phyloP scores from a whole-genome alignment of 2,113 vertebrate genomes.

The Periophthalmus modestus region DNA sequence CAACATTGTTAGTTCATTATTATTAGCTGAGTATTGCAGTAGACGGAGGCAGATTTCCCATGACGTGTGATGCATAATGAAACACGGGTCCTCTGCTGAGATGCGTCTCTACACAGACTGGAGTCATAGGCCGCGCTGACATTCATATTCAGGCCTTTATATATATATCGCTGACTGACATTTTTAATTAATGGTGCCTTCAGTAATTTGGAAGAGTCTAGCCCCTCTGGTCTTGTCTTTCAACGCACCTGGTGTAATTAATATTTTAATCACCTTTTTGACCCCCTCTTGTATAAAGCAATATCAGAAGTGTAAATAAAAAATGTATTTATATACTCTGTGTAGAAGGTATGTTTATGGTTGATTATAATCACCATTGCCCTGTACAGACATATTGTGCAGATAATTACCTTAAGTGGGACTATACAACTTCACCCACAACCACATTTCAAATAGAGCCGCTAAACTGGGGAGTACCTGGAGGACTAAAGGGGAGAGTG shows the following conservation, averaged over 20 bases:
- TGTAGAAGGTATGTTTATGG: too few relatives aligned
- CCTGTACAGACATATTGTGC: too few relatives aligned
- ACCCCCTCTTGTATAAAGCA: background rate
- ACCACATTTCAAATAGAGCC: too few relatives aligned
- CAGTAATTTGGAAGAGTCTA: background rate
- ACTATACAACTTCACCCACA: too few relatives aligned
- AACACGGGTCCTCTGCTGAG: background rate
- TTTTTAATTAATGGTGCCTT: background rate
- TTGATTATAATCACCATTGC: too few relatives aligned
- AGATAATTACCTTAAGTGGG: too few relatives aligned
- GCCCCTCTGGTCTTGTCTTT: background rate
- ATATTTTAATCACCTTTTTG: background rate
- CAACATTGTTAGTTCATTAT: background rate
- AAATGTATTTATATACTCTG: too few relatives aligned
- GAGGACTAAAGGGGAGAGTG: too few relatives aligned
- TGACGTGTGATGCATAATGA: background rate
- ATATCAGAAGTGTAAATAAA: background rate
- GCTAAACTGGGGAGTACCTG: too few relatives aligned
- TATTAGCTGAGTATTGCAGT: background rate
- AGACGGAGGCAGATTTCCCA: background rate
- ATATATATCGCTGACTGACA: conserved; percentile 1
- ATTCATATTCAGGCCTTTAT: background rate
- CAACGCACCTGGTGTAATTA: background rate
- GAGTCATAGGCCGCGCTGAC: background rate
- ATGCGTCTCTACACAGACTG: background rate